A percentile compares a stretch with the other conserved stretches of the same genome.
Evolutionary conservation across 2,797 vertebrate genomes (phyloP).

Genomic region (Lates japonicus): DNA sequence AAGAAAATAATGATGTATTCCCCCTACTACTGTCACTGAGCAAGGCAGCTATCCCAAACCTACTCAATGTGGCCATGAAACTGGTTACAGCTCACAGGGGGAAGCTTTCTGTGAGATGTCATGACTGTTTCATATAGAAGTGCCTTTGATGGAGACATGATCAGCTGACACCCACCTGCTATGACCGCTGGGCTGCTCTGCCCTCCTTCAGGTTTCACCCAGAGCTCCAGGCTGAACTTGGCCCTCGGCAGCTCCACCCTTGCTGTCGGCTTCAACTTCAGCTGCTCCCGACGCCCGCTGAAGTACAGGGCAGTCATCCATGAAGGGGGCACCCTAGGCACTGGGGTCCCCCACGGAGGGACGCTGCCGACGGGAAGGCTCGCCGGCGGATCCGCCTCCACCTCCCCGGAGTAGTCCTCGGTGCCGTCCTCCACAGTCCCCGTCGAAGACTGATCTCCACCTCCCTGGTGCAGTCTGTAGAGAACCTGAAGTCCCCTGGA

Average conservation of each 20-base stretch:
- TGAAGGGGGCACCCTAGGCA: conserved; percentile 73
- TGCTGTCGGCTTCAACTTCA: conserved; percentile 85
- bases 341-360: conserved; percentile 68
- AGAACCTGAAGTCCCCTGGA: conserved; percentile 39
- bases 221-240: conserved; percentile 92
- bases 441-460: conserved; percentile 44
- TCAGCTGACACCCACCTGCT: conserved; percentile 89
- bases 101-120: neutral
- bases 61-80: neutral
- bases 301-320: conserved; percentile 91
- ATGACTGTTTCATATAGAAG: neutral
- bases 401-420: conserved; percentile 79
- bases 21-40: too few species aligned
- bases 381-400: conserved; percentile 57
- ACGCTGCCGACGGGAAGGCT: conserved; percentile 43
- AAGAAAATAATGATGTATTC: neutral
- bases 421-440: conserved; percentile 37
- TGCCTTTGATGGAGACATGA: neutral
- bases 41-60: too few species aligned
- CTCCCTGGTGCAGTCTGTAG: conserved; percentile 25
- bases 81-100: neutral
- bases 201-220: conserved; percentile 95
- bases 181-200: conserved; percentile 94
- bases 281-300: conserved; percentile 88
- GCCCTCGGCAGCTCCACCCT: conserved; percentile 87